Conservation (phyloP, 1,140 invertebrate species). For the Temnothorax nylanderi region DNA sequence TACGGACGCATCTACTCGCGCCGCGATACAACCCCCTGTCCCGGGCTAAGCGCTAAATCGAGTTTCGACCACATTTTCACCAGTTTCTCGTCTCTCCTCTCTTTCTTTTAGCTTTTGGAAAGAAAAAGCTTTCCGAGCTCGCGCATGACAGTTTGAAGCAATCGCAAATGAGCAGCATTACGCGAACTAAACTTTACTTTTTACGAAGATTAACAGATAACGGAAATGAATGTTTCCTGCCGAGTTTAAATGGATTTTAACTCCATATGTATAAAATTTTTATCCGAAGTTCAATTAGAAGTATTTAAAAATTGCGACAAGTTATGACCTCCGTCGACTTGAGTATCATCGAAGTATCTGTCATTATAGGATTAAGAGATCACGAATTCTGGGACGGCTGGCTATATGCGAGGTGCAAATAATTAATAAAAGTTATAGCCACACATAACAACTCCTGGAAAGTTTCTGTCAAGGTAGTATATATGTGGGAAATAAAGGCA, state of each 20-base stretch:
- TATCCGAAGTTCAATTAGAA: neutral
- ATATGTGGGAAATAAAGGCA: slow-evolving; percentile 6
- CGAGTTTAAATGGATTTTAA: neutral
- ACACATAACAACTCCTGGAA: neutral
- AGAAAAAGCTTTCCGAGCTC: neutral
- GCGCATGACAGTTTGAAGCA: neutral
- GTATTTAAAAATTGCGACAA: neutral
- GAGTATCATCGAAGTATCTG: neutral
- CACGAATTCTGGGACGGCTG: neutral
- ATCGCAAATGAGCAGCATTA: neutral
- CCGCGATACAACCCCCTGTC: slow-evolving; percentile 43
- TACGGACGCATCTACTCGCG: slow-evolving; percentile 65
- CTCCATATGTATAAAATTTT: neutral
- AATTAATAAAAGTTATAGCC: slow-evolving; percentile 23
- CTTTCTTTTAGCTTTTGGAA: neutral
- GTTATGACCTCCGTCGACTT: neutral
- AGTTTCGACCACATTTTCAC: slow-evolving; percentile 13
- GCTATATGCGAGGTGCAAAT: neutral
- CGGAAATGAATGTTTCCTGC: neutral
- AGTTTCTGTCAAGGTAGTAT: neutral
- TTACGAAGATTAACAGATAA: neutral
- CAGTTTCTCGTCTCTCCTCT: neutral
- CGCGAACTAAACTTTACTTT: neutral
- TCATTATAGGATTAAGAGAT: neutral
- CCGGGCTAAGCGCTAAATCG: slow-evolving; percentile 22